Percentiles rank a stretch among this genome's conserved stretches.
phyloP scores from a whole-genome alignment of 2,888 invertebrate genomes.

The Eupithecia subfuscata region DNA sequence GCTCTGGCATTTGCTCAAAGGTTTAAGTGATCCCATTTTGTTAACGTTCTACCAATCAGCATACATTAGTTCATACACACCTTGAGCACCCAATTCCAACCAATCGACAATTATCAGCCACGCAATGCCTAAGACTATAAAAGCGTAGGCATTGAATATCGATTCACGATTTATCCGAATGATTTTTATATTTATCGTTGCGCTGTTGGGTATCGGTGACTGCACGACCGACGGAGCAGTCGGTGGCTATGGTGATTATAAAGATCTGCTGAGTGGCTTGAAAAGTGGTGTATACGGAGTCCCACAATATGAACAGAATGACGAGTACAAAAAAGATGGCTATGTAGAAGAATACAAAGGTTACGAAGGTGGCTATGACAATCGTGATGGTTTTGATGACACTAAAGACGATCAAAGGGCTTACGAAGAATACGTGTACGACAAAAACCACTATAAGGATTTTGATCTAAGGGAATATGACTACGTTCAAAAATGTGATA shows the following conservation, averaged over 20 bases:
- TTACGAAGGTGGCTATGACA: not conserved
- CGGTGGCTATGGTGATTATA: constrained; percentile 10
- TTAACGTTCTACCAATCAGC: too few species aligned
- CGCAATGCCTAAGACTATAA: not conserved
- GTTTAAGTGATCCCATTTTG: too few species aligned
- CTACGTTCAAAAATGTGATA: constrained; percentile 27
- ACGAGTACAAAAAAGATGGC: constrained; percentile 1
- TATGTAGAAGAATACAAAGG: constrained; percentile 15
- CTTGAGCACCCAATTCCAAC: not conserved
- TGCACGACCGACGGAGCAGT: constrained; percentile 10
- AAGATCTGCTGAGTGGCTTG: not conserved
- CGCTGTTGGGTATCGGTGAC: constrained; percentile 14
- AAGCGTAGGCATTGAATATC: not conserved
- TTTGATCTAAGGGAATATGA: constrained; percentile 19
- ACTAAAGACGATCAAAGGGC: not conserved
- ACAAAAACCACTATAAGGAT: not conserved
- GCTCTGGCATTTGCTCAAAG: too few species aligned
- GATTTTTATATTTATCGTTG: constrained; percentile 23
- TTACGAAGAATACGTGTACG: constrained; percentile 4
- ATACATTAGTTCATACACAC: not conserved
- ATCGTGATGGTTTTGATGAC: not conserved
- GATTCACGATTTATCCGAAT: constrained; percentile 14
- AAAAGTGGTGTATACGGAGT: not conserved
- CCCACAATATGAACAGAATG: not conserved
- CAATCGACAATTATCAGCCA: not conserved